Evolutionary conservation across 2,113 vertebrate species (phyloP), one percentile per base, ranked within the genome.

Genomic region (Epinephelus lanceolatus): DNA sequence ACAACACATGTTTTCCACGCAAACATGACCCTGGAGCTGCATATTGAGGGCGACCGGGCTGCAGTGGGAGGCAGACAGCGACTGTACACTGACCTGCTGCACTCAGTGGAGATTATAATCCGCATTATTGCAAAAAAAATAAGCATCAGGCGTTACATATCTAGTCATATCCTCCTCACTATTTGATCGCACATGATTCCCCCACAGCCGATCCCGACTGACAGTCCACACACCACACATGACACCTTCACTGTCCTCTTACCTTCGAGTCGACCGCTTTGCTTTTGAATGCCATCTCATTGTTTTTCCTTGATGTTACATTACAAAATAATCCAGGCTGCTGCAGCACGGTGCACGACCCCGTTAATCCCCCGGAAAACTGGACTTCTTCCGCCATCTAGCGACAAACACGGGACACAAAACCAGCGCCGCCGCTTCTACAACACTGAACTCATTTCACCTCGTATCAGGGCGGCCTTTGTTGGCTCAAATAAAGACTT

Each of bases 281-380:
- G 65, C 90, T 88, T 87, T 92, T 94, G 85, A 94, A 94, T 88
- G 95, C 95, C 95, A 95, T 95, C 52, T 92, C 91, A 93, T 92
- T 68, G 37, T 93, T 83, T 73, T 60, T 59, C 40, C 79, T 52
- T 81, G 52, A 70, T 80, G 67, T 59, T 83, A 30, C 75, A 71
- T 78, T 84, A 25, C 30, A 76, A 63, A 88, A 86, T 72, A 63
- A 70, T 49, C 42, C 78, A 3, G 72, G 66, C n/a, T 33, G 57
- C 78, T 75, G 88, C 81, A 65, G 78, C 72, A 69, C 78, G 47
- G 42, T 60, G 59, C 9, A 53, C 83, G 59, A 82, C 59, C 61
- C 69, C 66, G 76, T 70, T 91, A 90, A 93, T 88, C 88, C 83
- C 53, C 7, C 51, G 9, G 19, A 57, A 88, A 78, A 33, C 9